These are phyloP conservation scores for Ameiurus melas DNA, from an alignment of 2,113 vertebrate genomes.

Conservation along the genomic window DNA sequence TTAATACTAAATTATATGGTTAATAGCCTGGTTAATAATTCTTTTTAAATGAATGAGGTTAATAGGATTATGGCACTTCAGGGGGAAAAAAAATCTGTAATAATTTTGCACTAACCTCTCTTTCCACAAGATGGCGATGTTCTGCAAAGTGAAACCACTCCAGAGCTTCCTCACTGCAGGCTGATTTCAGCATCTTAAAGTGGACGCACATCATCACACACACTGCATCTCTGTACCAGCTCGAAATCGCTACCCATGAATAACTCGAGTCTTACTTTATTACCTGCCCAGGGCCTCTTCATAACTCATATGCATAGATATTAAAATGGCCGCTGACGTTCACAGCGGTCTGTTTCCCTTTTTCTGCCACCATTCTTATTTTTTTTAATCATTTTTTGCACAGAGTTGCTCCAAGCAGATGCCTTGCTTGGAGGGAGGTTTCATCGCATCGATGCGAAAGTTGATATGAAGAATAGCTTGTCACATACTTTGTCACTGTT, in stretches of 20 bases:
- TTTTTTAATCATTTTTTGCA: background rate
- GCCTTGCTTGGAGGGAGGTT: conserved; percentile 33
- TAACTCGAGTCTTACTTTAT: conserved; percentile 11
- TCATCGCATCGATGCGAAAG: conserved; percentile 38
- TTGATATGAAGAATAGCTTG: conserved; percentile 31
- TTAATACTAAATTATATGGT: background rate
- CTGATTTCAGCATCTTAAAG: conserved; percentile 4
- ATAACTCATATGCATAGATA: conserved; percentile 30
- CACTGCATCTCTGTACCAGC: background rate
- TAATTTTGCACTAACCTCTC: background rate
- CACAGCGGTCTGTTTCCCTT: background rate
- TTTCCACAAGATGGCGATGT: conserved; percentile 51
- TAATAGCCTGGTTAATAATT: background rate
- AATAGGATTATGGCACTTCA: background rate
- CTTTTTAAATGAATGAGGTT: background rate
- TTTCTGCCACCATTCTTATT: background rate
- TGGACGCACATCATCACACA: background rate
- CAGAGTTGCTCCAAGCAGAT: conserved; percentile 24
- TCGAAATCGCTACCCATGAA: background rate
- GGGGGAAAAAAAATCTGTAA: background rate
- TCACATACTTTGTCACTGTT: conserved; percentile 4
- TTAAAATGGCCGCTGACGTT: conserved; percentile 19
- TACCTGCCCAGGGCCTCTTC: conserved; percentile 12
- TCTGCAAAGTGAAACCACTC: background rate
- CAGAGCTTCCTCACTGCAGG: background rate